Base-by-base conservation (phyloP, 2,797 vertebrate genomes). In the Clarias laeviceps region DNA sequence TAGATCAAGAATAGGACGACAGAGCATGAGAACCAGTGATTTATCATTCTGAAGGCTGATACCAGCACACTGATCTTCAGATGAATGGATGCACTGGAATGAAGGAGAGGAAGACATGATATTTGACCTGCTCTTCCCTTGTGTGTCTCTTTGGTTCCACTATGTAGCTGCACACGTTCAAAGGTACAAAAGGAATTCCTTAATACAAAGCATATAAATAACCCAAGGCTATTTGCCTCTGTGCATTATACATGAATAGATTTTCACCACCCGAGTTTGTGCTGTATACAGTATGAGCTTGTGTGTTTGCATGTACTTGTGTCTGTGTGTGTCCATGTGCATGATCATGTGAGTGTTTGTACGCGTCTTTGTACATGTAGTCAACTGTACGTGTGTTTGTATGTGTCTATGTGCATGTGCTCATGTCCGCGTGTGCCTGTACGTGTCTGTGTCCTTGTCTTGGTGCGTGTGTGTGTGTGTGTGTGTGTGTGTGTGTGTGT, bases 1-100 rank as follows among this genome's bases (percentile, higher is more conserved):
- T 87, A 89, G 90, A 91, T 89, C 87, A 70, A 89, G 90, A 85
- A 90, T 70, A 72, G 69, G 91, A 94, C 91, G 93, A 93, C 89
- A 91, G 93, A 93, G 91, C 88, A 78, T 66, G 80, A 91, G 91
- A 90, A 87, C 82, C 83, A 88, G 85, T 89, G 87, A 95, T 95
- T 89, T 88, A 94, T 94, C 93, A 94, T 90, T 4, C 62, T 92
- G 93, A 94, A 93, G 91, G 93, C 90, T 93, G 87, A 88, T 87
- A 92, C 92, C 90, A 86, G 34, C 86, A 80, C 80, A 37, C 82
- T 86, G 90, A 87, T 89, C 88, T 84, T 78, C 64, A 94, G 93
- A 94, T 92, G 88, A 94, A 94, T 94, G 91, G 87, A 87, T 62
- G 45, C 79, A 50, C 56, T 4, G 29, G 45, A 57, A 80, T 61